phyloP scores from a whole-genome alignment of 1,140 invertebrate genomes.

The Lucilia sericata region DNA sequence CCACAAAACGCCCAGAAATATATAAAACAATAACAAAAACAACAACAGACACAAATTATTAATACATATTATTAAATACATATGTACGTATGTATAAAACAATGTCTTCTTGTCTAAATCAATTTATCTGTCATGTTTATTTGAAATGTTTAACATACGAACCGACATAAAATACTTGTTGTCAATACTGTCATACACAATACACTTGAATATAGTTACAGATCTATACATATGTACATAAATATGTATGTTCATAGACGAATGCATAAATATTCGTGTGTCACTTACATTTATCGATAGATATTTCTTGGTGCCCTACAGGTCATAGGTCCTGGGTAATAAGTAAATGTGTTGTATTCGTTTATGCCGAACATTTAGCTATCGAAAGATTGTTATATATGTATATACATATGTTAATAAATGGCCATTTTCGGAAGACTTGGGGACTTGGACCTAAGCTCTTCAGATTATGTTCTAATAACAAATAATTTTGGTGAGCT shows the following conservation, averaged over 20 bases:
- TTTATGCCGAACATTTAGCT: too few species aligned
- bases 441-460: too few species aligned
- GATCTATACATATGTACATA: not conserved
- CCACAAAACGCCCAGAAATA: not conserved
- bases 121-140: slow-evolving; percentile 24
- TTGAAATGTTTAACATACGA: slow-evolving; percentile 5
- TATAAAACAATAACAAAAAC: not conserved
- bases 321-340: too few species aligned
- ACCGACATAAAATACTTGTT: slow-evolving; percentile 5
- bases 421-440: too few species aligned
- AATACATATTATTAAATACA: not conserved
- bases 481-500: too few species aligned
- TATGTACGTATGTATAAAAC: not conserved
- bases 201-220: not conserved
- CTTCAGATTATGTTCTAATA: too few species aligned
- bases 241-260: not conserved
- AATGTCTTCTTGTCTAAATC: slow-evolving; percentile 9
- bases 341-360: too few species aligned
- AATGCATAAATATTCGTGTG: too few species aligned
- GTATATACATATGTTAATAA: too few species aligned
- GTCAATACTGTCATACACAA: slow-evolving; percentile 13
- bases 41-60: not conserved
- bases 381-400: too few species aligned
- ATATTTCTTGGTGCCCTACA: too few species aligned
- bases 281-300: too few species aligned